Conservation (phyloP, 53 echinoderm and acorn worm species). For the Echinometra lucunter region DNA sequence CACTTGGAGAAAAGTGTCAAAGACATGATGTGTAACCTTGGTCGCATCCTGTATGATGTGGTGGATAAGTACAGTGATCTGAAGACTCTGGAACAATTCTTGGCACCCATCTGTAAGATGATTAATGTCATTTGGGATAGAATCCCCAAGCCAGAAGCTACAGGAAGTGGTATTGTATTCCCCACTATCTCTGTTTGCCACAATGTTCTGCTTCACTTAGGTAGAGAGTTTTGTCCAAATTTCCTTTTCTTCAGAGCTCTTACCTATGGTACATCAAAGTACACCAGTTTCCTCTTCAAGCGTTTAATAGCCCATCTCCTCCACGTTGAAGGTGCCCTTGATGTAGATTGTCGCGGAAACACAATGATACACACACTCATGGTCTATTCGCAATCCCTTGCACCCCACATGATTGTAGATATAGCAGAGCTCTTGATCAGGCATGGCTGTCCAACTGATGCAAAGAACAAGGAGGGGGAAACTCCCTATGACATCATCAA, state of each 20-base stretch:
- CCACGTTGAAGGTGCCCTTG: constrained; percentile 36
- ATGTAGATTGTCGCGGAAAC: not conserved
- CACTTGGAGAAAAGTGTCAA: constrained; percentile 34
- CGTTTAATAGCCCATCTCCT: constrained; percentile 36
- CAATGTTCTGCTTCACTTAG: constrained; percentile 21
- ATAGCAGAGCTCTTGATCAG: constrained; percentile 20
- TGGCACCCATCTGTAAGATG: not conserved
- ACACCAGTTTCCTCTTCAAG: constrained; percentile 25
- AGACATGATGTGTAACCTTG: constrained; percentile 28
- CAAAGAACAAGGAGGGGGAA: constrained; percentile 35
- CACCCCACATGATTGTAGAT: not conserved
- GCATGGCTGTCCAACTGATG: constrained; percentile 47
- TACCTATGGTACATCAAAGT: not conserved
- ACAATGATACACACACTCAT: constrained; percentile 51
- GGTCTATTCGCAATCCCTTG: not conserved
- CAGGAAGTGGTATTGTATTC: not conserved
- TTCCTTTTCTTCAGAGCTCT: not conserved
- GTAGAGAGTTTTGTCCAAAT: constrained; percentile 30
- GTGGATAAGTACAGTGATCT: not conserved
- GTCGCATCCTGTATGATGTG: constrained; percentile 23
- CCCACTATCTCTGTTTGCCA: constrained; percentile 48
- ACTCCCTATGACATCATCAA: constrained; percentile 20
- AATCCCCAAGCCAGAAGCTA: constrained; percentile 21
- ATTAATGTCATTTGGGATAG: constrained; percentile 19
- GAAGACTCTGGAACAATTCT: not conserved